These are phyloP conservation scores for Daboia siamensis DNA, from an alignment of 2,113 vertebrate species.

Conservation along the genomic window DNA sequence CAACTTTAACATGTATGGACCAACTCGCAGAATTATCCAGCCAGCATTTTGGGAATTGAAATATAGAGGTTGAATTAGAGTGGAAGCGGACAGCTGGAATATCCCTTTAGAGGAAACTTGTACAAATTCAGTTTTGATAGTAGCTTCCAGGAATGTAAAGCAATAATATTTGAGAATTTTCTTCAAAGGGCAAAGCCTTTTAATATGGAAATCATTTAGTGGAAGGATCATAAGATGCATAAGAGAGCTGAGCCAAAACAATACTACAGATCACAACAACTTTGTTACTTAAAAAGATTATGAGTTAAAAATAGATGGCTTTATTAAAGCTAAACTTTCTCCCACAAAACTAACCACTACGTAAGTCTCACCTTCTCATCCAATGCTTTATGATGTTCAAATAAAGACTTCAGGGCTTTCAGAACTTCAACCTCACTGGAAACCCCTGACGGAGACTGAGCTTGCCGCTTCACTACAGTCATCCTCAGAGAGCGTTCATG, in stretches of 20 bases:
- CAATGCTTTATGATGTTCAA: conserved; percentile 96
- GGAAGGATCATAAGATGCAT: not conserved
- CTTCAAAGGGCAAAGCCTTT: not conserved
- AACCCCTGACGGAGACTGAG: conserved; percentile 90
- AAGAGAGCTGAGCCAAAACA: not conserved
- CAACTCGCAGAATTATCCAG: not conserved
- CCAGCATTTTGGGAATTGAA: not conserved
- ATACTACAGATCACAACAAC: not conserved
- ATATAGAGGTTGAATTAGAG: not conserved
- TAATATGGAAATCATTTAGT: not conserved
- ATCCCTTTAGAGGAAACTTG: not conserved
- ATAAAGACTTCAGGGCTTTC: conserved; percentile 94
- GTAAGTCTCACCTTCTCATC: conserved; percentile 87
- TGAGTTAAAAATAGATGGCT: not conserved
- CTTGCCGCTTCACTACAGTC: conserved; percentile 96
- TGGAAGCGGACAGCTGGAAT: not conserved
- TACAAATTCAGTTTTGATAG: not conserved
- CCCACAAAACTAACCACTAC: not conserved
- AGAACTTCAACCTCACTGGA: conserved; percentile 98
- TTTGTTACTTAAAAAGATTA: not conserved
- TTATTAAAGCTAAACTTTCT: accelerated
- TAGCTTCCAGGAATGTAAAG: not conserved
- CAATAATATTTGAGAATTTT: not conserved
- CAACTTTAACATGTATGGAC: not conserved
- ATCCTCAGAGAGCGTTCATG: conserved; percentile 93